Evolutionary conservation across 2,797 vertebrate species (phyloP).

Genomic region (Bothrops alternatus): DNA sequence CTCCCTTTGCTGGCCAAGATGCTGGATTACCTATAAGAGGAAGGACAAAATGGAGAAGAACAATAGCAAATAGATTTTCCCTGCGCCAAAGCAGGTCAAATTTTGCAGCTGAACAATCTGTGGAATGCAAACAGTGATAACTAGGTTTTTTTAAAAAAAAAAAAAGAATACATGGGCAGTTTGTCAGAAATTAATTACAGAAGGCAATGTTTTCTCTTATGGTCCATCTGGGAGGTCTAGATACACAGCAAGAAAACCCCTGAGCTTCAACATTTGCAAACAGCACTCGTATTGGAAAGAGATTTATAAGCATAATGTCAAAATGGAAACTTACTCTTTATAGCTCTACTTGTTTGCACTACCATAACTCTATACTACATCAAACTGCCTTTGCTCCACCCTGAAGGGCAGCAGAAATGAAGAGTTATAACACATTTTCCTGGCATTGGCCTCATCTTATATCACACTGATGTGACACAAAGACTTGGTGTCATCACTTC

Average conservation of each 20-base stretch:
- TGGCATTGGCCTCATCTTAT: slow-evolving; percentile 39
- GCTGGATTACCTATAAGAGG: not conserved
- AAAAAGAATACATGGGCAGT: not conserved
- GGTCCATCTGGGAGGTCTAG: slow-evolving; percentile 44
- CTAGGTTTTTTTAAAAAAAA: not conserved
- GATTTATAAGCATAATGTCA: slow-evolving; percentile 62
- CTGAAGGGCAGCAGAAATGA: slow-evolving; percentile 62
- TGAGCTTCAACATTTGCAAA: slow-evolving; percentile 52
- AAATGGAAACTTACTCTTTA: slow-evolving; percentile 37
- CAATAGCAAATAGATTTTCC: not conserved
- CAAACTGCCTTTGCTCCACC: slow-evolving; percentile 56
- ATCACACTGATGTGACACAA: slow-evolving; percentile 3
- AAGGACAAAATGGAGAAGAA: not conserved
- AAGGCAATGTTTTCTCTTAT: not conserved
- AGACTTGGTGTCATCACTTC: not conserved
- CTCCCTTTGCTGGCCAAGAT: not conserved
- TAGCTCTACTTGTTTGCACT: slow-evolving; percentile 28
- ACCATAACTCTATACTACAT: slow-evolving; percentile 44
- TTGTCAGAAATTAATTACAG: slow-evolving; percentile 6
- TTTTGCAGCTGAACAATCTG: not conserved
- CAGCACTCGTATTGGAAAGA: slow-evolving; percentile 54
- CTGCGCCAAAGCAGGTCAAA: not conserved
- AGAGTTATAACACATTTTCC: slow-evolving; percentile 44
- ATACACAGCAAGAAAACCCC: slow-evolving; percentile 27
- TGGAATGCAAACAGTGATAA: not conserved